A percentile compares a stretch with the other conserved stretches of the same genome.
phyloP scores from a whole-genome alignment of 2,113 vertebrate species.

The Callipepla squamata region DNA sequence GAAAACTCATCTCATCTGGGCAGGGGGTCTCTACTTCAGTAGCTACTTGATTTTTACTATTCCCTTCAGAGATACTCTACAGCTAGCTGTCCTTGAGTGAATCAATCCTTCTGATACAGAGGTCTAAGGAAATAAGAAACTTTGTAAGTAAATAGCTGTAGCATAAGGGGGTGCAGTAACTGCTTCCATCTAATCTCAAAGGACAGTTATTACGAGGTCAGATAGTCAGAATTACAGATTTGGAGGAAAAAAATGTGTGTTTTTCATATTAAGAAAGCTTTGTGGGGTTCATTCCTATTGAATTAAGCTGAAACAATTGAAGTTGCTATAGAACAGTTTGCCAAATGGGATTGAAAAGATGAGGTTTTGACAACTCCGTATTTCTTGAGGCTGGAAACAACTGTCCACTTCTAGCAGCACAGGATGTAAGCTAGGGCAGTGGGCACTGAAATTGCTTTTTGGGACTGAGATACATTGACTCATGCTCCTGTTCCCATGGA shows the following conservation, averaged over 20 bases:
- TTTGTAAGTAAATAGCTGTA: background rate
- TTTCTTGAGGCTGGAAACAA: background rate
- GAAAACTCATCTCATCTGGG: background rate
- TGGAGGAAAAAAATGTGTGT: background rate
- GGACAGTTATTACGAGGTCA: background rate
- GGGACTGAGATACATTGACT: background rate
- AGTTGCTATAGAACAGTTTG: background rate
- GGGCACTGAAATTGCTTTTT: background rate
- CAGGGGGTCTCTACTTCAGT: background rate
- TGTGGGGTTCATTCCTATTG: background rate
- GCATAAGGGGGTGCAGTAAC: background rate
- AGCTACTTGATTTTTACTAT: background rate
- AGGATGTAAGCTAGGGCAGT: background rate
- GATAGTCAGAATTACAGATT: background rate
- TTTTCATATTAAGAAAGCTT: background rate
- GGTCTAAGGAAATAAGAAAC: background rate
- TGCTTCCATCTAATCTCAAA: background rate
- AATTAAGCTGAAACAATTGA: background rate
- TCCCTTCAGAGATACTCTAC: background rate
- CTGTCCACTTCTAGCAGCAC: background rate
- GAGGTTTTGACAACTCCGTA: background rate
- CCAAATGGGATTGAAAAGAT: background rate
- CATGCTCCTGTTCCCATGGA: background rate
- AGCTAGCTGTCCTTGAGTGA: background rate
- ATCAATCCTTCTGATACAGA: background rate